Base-by-base conservation (phyloP, 2,113 vertebrate genomes). In the Camelus bactrianus region DNA sequence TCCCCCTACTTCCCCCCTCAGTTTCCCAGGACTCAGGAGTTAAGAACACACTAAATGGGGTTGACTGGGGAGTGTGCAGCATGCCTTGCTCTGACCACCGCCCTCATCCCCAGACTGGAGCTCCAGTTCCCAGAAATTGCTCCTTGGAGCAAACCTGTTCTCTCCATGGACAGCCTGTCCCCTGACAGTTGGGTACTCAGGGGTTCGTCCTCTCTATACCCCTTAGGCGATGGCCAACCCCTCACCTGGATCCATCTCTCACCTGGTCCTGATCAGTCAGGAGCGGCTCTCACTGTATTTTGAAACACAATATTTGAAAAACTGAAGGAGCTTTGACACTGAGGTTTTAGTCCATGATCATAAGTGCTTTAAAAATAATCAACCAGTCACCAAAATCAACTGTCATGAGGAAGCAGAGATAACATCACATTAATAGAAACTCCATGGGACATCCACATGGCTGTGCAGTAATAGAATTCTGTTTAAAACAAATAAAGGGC, bases 401-500 rank as follows among this genome's bases (percentile, higher is more conserved):
- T 46, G 67, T 56, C 77, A 50, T 24, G 9, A 65, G 28, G 67
- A 91, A 73, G 8, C 28, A 79, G 84, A 94, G 89, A 94, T 83
- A 90, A 90, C 2, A 8, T 84, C 81, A 76, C 26, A 50, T 50
- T 52, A n/a, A 28, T 9, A 52, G 60, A 52, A 76, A 54, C 30
- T 83, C 69, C 42, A 3, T 38, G 65, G 60, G 50, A 19, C 56
- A 60, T 46, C 30, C 60, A 15, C 12, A 14, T 30, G 54, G 26
- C 56, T 87, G 42, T 64, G 77, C 32, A 46, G 62, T 64, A 67
- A 91, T 42, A 65, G 24, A 67, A 73, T 72, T 92, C 42, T 83
- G 35, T 84, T 93, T 95, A 93, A 94, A 89, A 81, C 73, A 97
- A 90, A 83, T 50, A 86, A 72, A 93, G 52, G 42, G 13, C 50